Evolutionary conservation across 2,888 invertebrate species (phyloP).

Genomic region (Drosophila yooni): DNA sequence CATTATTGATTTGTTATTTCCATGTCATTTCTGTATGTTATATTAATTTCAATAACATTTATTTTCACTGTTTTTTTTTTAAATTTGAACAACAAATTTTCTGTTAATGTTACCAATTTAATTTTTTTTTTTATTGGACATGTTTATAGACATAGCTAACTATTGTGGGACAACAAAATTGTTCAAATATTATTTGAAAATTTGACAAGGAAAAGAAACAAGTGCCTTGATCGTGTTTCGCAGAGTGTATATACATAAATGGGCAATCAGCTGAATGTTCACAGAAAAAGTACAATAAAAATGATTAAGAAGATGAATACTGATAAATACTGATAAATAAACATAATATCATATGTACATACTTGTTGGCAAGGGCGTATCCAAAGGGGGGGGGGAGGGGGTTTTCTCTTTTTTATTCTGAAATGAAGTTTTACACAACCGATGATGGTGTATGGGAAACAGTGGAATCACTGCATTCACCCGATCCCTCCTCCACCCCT

Average conservation of each 20-base stretch:
- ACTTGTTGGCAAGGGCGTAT: background rate
- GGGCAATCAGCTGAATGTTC: constrained; percentile 45
- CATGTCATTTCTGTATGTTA: background rate
- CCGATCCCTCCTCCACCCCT: background rate
- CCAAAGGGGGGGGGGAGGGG: background rate
- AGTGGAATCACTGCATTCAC: background rate
- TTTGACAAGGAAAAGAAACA: too few species aligned
- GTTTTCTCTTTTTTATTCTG: background rate
- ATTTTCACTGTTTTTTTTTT: background rate
- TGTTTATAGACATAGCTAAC: background rate
- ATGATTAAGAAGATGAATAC: constrained; percentile 16
- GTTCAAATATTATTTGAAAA: background rate
- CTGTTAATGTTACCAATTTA: background rate
- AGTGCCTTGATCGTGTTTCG: background rate
- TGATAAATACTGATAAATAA: constrained; percentile 9
- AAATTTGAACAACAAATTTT: background rate
- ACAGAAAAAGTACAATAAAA: constrained; percentile 28
- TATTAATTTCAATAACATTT: background rate
- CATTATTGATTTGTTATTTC: background rate
- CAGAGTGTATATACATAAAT: background rate
- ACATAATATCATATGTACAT: constrained; percentile 8
- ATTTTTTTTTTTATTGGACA: background rate
- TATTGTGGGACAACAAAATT: background rate
- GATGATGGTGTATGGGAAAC: background rate
- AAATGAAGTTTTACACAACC: background rate